phyloP scores from a whole-genome alignment of 2,888 invertebrate species.

The Disparrhopalites patrizii region DNA sequence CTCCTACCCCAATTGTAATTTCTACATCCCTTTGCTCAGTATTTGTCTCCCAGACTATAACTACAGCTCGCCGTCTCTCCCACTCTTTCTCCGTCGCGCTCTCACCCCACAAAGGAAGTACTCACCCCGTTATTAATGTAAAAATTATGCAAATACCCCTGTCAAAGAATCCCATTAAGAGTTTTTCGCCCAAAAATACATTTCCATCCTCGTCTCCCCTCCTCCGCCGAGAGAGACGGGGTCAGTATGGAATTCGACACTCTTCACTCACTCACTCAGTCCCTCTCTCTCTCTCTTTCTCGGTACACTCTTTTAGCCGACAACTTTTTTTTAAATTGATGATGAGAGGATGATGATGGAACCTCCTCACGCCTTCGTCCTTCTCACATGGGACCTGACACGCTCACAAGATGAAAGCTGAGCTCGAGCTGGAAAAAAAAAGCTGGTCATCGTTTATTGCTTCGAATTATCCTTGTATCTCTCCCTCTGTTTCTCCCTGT shows the following conservation, averaged over 20 bases:
- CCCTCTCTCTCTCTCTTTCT: slow-evolving; percentile 11
- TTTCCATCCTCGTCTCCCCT: too few species aligned
- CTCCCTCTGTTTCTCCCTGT: too few species aligned
- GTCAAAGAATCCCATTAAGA: slow-evolving; percentile 36
- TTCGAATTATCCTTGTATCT: too few species aligned
- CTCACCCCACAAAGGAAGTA: too few species aligned
- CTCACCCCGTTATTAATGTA: slow-evolving; percentile 45
- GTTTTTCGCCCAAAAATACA: too few species aligned
- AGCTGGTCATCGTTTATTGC: not conserved
- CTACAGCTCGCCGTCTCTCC: too few species aligned
- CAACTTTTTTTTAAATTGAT: slow-evolving; percentile 29
- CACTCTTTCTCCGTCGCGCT: too few species aligned
- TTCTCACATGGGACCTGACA: slow-evolving; percentile 31
- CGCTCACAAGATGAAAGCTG: slow-evolving; percentile 31
- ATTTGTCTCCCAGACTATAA: too few species aligned
- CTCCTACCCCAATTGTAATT: too few species aligned
- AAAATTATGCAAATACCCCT: slow-evolving; percentile 44
- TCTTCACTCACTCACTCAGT: slow-evolving; percentile 18
- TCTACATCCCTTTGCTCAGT: too few species aligned
- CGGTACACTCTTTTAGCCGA: not conserved
- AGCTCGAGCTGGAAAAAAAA: slow-evolving; percentile 7
- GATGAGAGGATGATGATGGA: slow-evolving; percentile 25
- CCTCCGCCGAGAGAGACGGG: slow-evolving; percentile 30
- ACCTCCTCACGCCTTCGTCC: slow-evolving; percentile 26
- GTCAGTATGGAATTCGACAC: slow-evolving; percentile 45